Percentiles rank a stretch among this genome's conserved stretches.
Conservation (phyloP, 2,888 invertebrate genomes). For the Agrotis puta region DNA sequence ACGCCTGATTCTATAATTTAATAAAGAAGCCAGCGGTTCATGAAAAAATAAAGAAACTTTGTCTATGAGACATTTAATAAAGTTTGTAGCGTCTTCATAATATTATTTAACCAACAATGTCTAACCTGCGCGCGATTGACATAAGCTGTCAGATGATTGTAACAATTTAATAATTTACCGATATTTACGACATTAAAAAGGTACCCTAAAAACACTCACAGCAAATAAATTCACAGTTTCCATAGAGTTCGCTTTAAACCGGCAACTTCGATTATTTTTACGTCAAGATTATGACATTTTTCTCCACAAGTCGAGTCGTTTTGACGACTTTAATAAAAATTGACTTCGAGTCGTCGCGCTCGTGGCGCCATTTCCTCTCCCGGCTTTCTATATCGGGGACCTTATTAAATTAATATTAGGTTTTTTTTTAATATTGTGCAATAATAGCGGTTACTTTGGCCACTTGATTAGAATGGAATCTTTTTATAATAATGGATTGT, state of each 20-base stretch:
- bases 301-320: conserved; percentile 59
- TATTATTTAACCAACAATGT: too few relatives aligned
- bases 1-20: too few relatives aligned
- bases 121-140: too few relatives aligned
- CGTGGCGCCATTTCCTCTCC: conserved; percentile 53
- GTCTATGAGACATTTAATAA: too few relatives aligned
- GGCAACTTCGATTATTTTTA: conserved; percentile 66
- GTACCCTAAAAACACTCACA: conserved; percentile 49
- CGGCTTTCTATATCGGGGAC: conserved; percentile 53
- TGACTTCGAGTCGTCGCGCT: conserved; percentile 62
- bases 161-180: too few relatives aligned
- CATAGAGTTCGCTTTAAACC: conserved; percentile 55
- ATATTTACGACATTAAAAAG: background rate
- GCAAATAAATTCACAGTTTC: conserved; percentile 46
- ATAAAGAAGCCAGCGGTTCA: too few relatives aligned
- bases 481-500: conserved; percentile 2
- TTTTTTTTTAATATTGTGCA: conserved; percentile 37
- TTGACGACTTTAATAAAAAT: conserved; percentile 70
- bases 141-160: too few relatives aligned
- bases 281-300: conserved; percentile 64
- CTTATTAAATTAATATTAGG: conserved; percentile 63
- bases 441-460: conserved; percentile 41
- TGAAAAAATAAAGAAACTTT: too few relatives aligned
- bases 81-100: too few relatives aligned
- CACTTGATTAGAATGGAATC: conserved; percentile 39